These are phyloP conservation scores for Acrobasis consociella DNA, from an alignment of 2,888 invertebrate species.

Conservation along the genomic window DNA sequence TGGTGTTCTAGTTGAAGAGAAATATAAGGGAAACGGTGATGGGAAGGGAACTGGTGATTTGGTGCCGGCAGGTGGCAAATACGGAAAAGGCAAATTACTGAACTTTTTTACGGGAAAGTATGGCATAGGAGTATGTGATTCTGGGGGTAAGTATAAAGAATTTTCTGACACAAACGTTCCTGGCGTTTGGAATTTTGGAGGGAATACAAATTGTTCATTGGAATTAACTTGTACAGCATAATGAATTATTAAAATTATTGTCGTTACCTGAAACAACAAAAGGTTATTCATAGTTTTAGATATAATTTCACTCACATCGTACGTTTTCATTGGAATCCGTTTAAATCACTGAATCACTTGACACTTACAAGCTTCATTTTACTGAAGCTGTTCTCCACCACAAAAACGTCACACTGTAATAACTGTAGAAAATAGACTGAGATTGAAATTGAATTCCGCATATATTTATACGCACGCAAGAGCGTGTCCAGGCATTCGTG, in stretches of 20 bases:
- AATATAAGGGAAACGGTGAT: slow-evolving; percentile 56
- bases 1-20: slow-evolving; percentile 57
- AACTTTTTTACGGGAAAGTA: slow-evolving; percentile 62
- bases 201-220: slow-evolving; percentile 63
- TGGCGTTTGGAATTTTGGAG: slow-evolving; percentile 40
- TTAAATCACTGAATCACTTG: slow-evolving; percentile 48
- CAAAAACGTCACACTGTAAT: slow-evolving; percentile 67
- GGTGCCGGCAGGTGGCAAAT: slow-evolving; percentile 61
- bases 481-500: slow-evolving; percentile 76
- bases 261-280: slow-evolving; percentile 62
- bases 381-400: slow-evolving; percentile 56
- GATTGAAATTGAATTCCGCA: slow-evolving; percentile 82
- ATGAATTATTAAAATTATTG: slow-evolving; percentile 52
- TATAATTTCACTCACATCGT: slow-evolving; percentile 7
- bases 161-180: slow-evolving; percentile 59
- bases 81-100: slow-evolving; percentile 62
- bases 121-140: slow-evolving; percentile 63
- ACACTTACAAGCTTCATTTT: slow-evolving; percentile 79
- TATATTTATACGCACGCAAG: slow-evolving; percentile 80
- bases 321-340: slow-evolving; percentile 33
- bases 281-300: not conserved
- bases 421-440: slow-evolving; percentile 72
- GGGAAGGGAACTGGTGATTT: slow-evolving; percentile 61
- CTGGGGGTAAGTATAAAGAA: slow-evolving; percentile 67
- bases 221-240: slow-evolving; percentile 47